These are phyloP conservation scores for Triplophysa bombifrons DNA, from an alignment of 2,797 vertebrate species.

Conservation along the genomic window DNA sequence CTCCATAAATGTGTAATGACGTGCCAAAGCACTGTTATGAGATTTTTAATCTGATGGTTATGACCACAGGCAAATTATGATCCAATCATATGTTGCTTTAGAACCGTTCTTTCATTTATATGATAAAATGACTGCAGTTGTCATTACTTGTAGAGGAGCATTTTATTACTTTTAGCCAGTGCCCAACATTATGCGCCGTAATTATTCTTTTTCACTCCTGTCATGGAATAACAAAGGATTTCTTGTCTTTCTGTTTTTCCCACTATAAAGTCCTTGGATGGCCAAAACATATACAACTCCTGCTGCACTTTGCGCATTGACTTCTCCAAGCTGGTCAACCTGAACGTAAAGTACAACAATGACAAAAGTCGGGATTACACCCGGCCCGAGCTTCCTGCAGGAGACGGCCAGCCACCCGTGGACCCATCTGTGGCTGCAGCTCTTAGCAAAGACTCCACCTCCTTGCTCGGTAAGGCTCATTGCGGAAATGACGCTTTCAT, in stretches of 20 bases:
- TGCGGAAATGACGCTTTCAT: background rate
- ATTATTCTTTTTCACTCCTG: conserved; percentile 23
- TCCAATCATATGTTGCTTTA: conserved; percentile 47
- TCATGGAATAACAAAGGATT: conserved; percentile 10
- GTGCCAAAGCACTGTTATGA: conserved; percentile 31
- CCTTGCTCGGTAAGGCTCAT: conserved; percentile 84
- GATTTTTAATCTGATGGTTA: conserved; percentile 46
- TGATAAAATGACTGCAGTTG: conserved; percentile 36
- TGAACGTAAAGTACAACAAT: conserved; percentile 99
- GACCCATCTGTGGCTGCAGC: conserved; percentile 85
- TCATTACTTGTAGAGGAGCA: conserved; percentile 40
- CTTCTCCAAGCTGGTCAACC: conserved; percentile 98
- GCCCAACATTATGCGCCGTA: conserved; percentile 10
- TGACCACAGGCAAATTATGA: conserved; percentile 39
- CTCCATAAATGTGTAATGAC: conserved; percentile 35
- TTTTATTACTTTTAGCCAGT: conserved; percentile 42
- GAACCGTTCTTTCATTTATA: conserved; percentile 37
- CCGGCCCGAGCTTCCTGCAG: conserved; percentile 93
- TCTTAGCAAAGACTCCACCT: conserved; percentile 89
- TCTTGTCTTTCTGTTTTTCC: conserved; percentile 12
- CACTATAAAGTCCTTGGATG: conserved; percentile 87
- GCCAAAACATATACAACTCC: conserved; percentile 98
- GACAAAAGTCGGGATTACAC: conserved; percentile 99
- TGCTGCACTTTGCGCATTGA: conserved; percentile 98
- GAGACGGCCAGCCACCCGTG: conserved; percentile 88